phyloP scores from a whole-genome alignment of 2,797 vertebrate species.

The Tachyglossus aculeatus region DNA sequence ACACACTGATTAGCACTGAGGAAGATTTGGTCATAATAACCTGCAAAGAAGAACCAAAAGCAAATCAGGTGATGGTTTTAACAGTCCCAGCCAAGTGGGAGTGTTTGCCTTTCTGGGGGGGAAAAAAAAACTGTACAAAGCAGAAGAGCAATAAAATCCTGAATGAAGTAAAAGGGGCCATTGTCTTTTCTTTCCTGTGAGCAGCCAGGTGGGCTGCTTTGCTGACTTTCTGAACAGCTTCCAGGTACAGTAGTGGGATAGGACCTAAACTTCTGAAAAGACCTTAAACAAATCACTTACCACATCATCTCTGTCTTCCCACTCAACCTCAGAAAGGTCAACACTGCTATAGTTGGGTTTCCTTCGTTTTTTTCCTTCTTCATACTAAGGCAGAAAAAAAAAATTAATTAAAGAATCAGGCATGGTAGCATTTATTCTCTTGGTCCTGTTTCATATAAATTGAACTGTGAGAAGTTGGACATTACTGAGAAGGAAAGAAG shows the following conservation, averaged over 20 bases:
- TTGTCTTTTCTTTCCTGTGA: background rate
- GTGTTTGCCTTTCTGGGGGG: background rate
- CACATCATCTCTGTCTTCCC: slow-evolving; percentile 95
- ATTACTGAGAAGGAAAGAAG: no score
- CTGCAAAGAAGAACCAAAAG: background rate
- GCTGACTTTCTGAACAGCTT: background rate
- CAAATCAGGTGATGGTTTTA: background rate
- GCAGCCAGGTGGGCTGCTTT: slow-evolving; percentile 9
- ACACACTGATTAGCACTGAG: background rate
- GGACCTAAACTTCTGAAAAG: background rate
- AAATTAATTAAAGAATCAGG: background rate
- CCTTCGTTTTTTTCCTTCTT: slow-evolving; percentile 91
- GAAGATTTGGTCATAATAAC: background rate
- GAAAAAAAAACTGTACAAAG: background rate
- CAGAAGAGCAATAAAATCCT: background rate
- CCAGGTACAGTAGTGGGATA: slow-evolving; percentile 6
- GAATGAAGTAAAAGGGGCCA: background rate
- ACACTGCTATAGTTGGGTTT: slow-evolving; percentile 97
- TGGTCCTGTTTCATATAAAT: background rate
- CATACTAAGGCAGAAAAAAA: slow-evolving; percentile 79
- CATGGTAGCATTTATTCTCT: background rate
- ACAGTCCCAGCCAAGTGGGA: background rate
- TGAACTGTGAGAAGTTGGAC: background rate
- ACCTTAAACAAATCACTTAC: slow-evolving; percentile 73
- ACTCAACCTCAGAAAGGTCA: slow-evolving; percentile 97